Evolutionary conservation across 2,888 invertebrate species (phyloP).

Genomic region (Andrena bicolor): DNA sequence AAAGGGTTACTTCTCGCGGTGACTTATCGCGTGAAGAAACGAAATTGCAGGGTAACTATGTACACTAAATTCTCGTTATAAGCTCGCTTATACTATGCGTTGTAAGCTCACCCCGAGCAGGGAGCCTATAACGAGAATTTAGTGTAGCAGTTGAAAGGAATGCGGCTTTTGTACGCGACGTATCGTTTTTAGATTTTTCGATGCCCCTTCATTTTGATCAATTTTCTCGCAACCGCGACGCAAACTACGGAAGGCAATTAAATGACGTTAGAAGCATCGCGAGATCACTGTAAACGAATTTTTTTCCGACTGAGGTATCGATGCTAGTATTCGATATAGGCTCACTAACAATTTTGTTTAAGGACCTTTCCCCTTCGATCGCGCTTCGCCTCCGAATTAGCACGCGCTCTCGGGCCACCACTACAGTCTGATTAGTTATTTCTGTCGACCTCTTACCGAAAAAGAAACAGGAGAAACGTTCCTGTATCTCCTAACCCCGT

Average conservation of each 20-base stretch:
- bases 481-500: not conserved
- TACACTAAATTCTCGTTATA: not conserved
- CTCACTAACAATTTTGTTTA: not conserved
- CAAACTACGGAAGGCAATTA: not conserved
- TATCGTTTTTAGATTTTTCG: not conserved
- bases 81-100: no score
- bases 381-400: conserved; percentile 12
- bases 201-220: not conserved
- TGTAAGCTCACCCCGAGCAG: no score
- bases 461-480: not conserved
- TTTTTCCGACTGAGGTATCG: no score
- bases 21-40: not conserved
- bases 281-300: not conserved
- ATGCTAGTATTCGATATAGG: no score
- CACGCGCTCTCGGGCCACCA: not conserved
- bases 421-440: not conserved
- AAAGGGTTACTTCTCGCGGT: conserved; percentile 28
- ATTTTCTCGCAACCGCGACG: no score
- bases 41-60: not conserved
- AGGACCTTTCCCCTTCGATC: not conserved
- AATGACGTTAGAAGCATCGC: not conserved
- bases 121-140: no score
- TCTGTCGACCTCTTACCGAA: not conserved
- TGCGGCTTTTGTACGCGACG: not conserved
- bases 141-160: not conserved